A percentile compares a stretch with the other conserved stretches of the same genome.
Conservation (phyloP, 2,888 invertebrate species). For the Calliopum simillimum region DNA sequence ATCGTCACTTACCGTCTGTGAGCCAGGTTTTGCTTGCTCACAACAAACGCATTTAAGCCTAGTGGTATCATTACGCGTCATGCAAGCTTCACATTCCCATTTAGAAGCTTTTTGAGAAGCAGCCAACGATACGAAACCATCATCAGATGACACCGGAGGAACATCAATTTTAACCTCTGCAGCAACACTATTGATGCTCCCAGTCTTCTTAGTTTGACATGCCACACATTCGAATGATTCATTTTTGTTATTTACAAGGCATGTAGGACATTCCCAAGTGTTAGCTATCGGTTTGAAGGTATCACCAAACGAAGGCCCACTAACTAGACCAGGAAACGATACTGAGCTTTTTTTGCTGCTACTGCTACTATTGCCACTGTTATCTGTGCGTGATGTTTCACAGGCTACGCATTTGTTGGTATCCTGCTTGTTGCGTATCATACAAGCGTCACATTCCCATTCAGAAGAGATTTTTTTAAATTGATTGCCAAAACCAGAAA, state of each 20-base stretch:
- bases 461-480: slow-evolving; percentile 71
- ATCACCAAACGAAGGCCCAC: slow-evolving; percentile 58
- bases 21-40: slow-evolving; percentile 70
- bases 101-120: slow-evolving; percentile 61
- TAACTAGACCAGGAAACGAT: slow-evolving; percentile 4
- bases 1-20: slow-evolving; percentile 42
- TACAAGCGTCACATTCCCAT: slow-evolving; percentile 77
- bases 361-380: slow-evolving; percentile 41
- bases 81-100: slow-evolving; percentile 75
- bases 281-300: slow-evolving; percentile 70
- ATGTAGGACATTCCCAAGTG: slow-evolving; percentile 73
- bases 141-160: slow-evolving; percentile 47
- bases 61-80: slow-evolving; percentile 70
- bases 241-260: slow-evolving; percentile 71
- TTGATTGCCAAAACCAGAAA: slow-evolving; percentile 51
- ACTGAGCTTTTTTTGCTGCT: slow-evolving; percentile 16
- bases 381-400: slow-evolving; percentile 66
- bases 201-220: slow-evolving; percentile 69
- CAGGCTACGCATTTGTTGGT: slow-evolving; percentile 71
- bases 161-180: slow-evolving; percentile 29
- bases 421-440: slow-evolving; percentile 70
- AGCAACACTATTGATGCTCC: slow-evolving; percentile 32
- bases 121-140: slow-evolving; percentile 63
- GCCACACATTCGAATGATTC: slow-evolving; percentile 69
- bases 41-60: slow-evolving; percentile 72